Evolutionary conservation across 1,140 invertebrate species (phyloP), one percentile per base, ranked within the genome.

Genomic region (Drosophila miranda): DNA sequence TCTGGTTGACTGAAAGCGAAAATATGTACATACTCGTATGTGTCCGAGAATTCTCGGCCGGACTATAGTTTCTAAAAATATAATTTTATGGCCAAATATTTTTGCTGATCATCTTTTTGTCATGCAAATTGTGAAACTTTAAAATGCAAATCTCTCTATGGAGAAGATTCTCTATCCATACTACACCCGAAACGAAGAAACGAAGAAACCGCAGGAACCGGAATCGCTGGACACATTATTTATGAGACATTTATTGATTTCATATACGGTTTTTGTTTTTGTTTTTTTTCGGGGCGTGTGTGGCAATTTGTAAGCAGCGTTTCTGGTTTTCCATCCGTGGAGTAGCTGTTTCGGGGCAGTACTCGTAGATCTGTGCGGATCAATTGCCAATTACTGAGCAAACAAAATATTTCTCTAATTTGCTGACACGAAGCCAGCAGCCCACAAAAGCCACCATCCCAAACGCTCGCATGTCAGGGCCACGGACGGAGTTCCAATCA

Each of bases 351-450:
- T 14, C 50, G 50, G 62, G 62, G 64, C 19, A 19, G 19, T 19
- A 1, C 19, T 19, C 19, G 19, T 2, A 19, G 64, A 68, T 68
- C 64, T 67, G 62, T 49, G 34, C 11, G 63, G 63, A 69, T 69
- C 66, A 69, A 69, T 62, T 74, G 78, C 78, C 78, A 82, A 82
- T 82, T 82, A 82, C 78, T 82, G 69, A 62, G 49, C 78, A 78
- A 82, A 78, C 78, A 69, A 82, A 82, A 83, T 59, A 78, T 78
- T 83, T 82, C 78, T 82, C 78, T 83, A 82, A 82, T 82, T 82
- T 82, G 75, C 78, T 83, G 69, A 83, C 78, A 78, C 79, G 77
- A 72, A 72, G 53, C 57, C 34, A 38, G 34, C 50, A 56, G 28
- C 19, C 19, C 30, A 5, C 26, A 28, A 30, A 13, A 38, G 34